Evolutionary conservation across 2,797 vertebrate genomes (phyloP).

Genomic region (Acanthurus tractus): DNA sequence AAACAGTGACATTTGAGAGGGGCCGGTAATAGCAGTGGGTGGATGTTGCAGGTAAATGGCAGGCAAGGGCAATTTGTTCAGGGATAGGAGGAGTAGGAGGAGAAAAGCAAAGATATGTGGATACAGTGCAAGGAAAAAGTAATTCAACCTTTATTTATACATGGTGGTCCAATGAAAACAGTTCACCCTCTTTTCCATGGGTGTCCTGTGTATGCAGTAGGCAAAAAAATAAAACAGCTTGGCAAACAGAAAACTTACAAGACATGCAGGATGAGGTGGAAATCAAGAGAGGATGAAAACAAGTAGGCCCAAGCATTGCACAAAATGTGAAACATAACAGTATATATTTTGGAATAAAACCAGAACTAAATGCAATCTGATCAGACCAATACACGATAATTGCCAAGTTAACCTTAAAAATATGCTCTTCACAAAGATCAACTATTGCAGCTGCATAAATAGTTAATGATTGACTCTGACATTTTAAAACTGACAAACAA

Average conservation of each 20-base stretch:
- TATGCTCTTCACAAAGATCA: neutral
- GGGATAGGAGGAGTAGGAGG: neutral
- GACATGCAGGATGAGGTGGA: no score
- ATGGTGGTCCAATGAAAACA: neutral
- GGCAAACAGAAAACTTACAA: no score
- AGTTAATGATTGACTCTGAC: neutral
- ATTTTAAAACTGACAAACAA: neutral
- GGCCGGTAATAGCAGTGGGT: conserved; percentile 22
- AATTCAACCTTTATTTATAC: neutral
- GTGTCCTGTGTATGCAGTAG: neutral
- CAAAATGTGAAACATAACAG: neutral
- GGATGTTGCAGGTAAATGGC: conserved; percentile 38
- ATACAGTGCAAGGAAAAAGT: conserved; percentile 4
- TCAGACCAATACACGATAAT: no score
- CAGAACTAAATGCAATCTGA: neutral
- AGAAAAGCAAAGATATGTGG: conserved; percentile 13
- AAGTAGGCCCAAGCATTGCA: no score
- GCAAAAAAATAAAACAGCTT: neutral
- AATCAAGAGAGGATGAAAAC: no score
- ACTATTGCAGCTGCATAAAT: neutral
- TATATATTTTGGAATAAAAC: neutral
- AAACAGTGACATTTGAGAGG: conserved; percentile 51
- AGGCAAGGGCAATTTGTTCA: conserved; percentile 12
- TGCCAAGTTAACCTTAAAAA: neutral
- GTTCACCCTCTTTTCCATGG: neutral